Base-by-base conservation (phyloP, 2,113 vertebrate species). In the Vidua chalybeata region DNA sequence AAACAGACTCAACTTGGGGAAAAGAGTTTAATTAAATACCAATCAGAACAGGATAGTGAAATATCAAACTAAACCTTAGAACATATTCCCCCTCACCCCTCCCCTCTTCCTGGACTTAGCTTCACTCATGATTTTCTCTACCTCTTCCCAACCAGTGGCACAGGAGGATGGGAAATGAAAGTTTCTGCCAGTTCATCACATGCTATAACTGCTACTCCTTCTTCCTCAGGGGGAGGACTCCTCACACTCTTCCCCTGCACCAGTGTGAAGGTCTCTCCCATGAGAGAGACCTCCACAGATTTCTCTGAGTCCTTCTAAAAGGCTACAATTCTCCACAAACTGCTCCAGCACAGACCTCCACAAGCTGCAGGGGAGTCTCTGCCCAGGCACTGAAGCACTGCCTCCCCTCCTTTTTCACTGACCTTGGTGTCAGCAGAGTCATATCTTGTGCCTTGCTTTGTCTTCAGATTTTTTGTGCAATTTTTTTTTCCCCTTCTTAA, bases 61-160 rank as follows among this genome's bases (percentile, higher is more conserved):
- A 73, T 72, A 43, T 43, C 46, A 72, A 72, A 21, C 1, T 3
- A 58, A 89, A 52, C 6, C 9, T 63, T 52, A 39, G n/a, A 89
- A 46, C 6, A 27, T 8, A 4, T 51, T 51, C 1, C 12, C 16
- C 19, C 16, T 4, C 4, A 43, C 19, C 1, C 8, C 10, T 62
- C 23, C 5, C 7, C 28, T 62, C 17, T 17, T 56, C 28, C 21
- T 10, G 3, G 7, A 37, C 28, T 68, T 58, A 56, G 15, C 8
- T 84, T 62, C 27, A 39, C 16, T 56, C 10, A 6, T 1, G 0
- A 19, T 62, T 80, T 71, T 55, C n/a, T 73, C 41, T 39, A 23
- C 23, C 3, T 74, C 7, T 15, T 79, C 7, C 33, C 9, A 7
- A 67, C 2, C 12, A 68, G 28, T 0, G 0, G 17, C 5, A 8